Evolutionary conservation across 2,113 vertebrate genomes (phyloP).

Genomic region (Dicentrarchus labrax): DNA sequence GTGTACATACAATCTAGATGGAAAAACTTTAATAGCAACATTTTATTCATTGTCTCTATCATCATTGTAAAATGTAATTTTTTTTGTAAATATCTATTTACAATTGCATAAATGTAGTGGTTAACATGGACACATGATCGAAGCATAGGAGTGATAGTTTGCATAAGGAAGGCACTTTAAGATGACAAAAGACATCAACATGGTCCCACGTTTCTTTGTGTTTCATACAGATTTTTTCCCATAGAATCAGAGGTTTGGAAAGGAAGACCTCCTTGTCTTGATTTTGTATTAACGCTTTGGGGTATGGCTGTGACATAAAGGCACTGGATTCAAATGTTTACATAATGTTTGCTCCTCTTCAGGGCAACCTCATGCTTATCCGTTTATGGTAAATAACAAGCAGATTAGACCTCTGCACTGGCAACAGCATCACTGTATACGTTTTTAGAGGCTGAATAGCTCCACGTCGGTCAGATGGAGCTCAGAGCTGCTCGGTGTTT

Average conservation of each 20-base stretch:
- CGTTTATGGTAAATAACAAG: slow-evolving; percentile 11
- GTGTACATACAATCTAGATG: not conserved
- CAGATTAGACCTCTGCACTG: slow-evolving; percentile 1
- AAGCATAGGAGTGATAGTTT: slow-evolving; percentile 15
- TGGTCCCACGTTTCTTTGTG: slow-evolving; percentile 8
- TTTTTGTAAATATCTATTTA: slow-evolving; percentile 58
- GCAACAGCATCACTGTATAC: slow-evolving; percentile 9
- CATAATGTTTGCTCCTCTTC: slow-evolving; percentile 28
- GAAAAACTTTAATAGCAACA: not conserved
- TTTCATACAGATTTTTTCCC: slow-evolving; percentile 30
- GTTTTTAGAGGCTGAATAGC: not conserved
- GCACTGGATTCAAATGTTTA: slow-evolving; percentile 42
- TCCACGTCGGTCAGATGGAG: not conserved
- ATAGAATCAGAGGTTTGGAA: slow-evolving; percentile 32
- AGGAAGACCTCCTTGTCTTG: slow-evolving; percentile 60
- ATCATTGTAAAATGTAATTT: slow-evolving; percentile 26
- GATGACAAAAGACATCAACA: slow-evolving; percentile 12
- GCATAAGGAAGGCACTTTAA: slow-evolving; percentile 51
- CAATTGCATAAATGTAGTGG: slow-evolving; percentile 58
- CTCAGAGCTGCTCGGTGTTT: not conserved
- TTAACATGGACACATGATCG: slow-evolving; percentile 29
- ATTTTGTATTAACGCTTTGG: slow-evolving; percentile 60
- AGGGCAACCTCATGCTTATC: not conserved
- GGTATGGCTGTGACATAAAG: slow-evolving; percentile 60
- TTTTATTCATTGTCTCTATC: slow-evolving; percentile 49